Conservation (phyloP, 2,797 vertebrate genomes). For the Champsocephalus gunnari region DNA sequence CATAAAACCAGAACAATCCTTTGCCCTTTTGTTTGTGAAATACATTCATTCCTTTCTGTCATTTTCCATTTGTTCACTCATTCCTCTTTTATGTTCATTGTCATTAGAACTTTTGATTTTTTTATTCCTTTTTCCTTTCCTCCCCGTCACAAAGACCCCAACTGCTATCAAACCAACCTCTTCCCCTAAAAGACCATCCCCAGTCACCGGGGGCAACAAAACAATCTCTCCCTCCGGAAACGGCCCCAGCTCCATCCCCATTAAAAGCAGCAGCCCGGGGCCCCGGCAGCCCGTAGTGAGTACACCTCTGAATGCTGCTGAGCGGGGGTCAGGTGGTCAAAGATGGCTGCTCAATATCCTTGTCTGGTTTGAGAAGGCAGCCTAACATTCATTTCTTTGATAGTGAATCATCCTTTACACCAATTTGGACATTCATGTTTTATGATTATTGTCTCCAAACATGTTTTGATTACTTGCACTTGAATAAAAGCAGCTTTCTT, state of each 20-base stretch:
- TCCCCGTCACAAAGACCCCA: constrained; percentile 84
- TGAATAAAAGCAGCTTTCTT: background rate
- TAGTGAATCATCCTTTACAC: background rate
- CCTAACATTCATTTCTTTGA: background rate
- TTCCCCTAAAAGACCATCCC: constrained; percentile 82
- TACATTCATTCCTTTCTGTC: constrained; percentile 5
- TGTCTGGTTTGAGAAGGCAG: background rate
- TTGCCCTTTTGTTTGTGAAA: background rate
- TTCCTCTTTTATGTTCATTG: constrained; percentile 38
- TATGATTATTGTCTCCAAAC: constrained; percentile 11
- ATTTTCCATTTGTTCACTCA: constrained; percentile 41
- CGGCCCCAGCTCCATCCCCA: constrained; percentile 80
- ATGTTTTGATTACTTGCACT: background rate
- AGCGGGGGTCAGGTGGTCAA: background rate
- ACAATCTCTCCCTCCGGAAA: constrained; percentile 78
- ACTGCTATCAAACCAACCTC: constrained; percentile 86
- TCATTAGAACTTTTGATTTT: constrained; percentile 51
- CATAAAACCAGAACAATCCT: constrained; percentile 29
- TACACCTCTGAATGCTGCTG: constrained; percentile 57
- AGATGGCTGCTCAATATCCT: constrained; percentile 3
- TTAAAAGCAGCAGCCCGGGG: constrained; percentile 81
- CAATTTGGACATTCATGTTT: background rate
- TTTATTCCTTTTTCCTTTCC: constrained; percentile 41
- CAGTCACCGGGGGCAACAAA: constrained; percentile 84
- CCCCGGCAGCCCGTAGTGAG: constrained; percentile 86